Evolutionary conservation across 1,140 invertebrate species (phyloP).

Genomic region (Triops longicaudatus): DNA sequence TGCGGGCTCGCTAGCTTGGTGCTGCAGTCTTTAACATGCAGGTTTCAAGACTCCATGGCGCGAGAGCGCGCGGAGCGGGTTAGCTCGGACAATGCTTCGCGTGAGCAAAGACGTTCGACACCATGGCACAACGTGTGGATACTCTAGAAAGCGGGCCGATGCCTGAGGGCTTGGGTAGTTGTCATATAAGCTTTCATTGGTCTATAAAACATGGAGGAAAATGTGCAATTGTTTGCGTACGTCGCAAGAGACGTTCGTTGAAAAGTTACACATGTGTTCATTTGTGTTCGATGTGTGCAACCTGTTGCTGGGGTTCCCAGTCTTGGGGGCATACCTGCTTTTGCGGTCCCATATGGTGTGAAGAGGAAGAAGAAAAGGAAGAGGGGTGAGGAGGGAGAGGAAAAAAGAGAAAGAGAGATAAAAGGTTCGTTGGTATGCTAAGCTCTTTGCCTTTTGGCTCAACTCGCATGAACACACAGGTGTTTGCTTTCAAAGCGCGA

Average conservation of each 20-base stretch:
- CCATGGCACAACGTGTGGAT: too few relatives aligned
- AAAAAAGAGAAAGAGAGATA: not conserved
- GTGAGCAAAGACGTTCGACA: too few relatives aligned
- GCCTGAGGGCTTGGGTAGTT: too few relatives aligned
- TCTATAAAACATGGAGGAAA: too few relatives aligned
- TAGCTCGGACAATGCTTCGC: too few relatives aligned
- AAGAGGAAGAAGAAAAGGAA: not conserved
- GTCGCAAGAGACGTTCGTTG: not conserved
- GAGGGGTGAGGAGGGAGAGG: not conserved
- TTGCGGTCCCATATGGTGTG: not conserved
- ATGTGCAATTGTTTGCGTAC: not conserved
- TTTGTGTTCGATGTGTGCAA: not conserved
- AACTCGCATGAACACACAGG: conserved; percentile 3
- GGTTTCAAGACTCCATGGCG: too few relatives aligned
- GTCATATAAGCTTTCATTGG: too few relatives aligned
- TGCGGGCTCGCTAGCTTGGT: too few relatives aligned
- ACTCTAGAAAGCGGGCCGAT: too few relatives aligned
- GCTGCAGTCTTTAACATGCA: too few relatives aligned
- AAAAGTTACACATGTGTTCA: not conserved
- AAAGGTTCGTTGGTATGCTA: conserved; percentile 13
- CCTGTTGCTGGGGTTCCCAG: not conserved
- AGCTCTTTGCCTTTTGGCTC: not conserved
- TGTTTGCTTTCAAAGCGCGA: not conserved
- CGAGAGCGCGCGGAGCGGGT: too few relatives aligned
- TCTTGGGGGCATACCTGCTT: not conserved